Base-by-base conservation (phyloP, 2,113 vertebrate species). In the Xiphophorus maculatus region DNA sequence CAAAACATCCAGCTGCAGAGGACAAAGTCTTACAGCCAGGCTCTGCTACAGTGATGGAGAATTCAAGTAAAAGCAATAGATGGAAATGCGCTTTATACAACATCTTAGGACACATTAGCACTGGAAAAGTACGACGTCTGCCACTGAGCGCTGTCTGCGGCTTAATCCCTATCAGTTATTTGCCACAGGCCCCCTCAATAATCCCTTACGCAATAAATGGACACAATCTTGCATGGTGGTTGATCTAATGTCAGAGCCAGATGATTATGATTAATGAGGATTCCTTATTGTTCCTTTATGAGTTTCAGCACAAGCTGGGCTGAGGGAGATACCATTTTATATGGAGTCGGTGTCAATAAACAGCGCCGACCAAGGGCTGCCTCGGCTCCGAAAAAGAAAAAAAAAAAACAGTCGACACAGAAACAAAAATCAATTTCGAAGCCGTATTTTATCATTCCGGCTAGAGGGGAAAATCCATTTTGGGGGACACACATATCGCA, bases 241-340 rank as follows among this genome's bases (percentile, higher is more conserved):
- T 89, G 83, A 90, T 92, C 85, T 88, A 86, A 93, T 89, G 88
- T 90, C 89, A 90, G 76, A 89, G 87, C 83, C 82, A 84, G 76
- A 89, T 87, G 77, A 90, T 92, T 84, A 85, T 90, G 90, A 94
- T 94, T 91, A 92, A 93, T 92, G 90, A 92, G 88, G 87, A 90
- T 84, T 92, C 85, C 90, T 92, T 90, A 93, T 92, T 93, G 92
- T 91, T 88, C 82, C 90, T 93, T 94, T 92, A 94, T 93, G 92
- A 93, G 92, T 92, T 93, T 91, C 88, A 85, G 83, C 78, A 74
- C 84, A 89, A 87, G 91, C 91, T 88, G 87, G 78, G 76, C 83
- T 63, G 77, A 85, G 82, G 77, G 85, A 93, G 89, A 87, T 87
- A 89, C 82, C 82, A 84, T 85, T 88, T 92, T 87, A 87, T 84